A percentile compares a stretch with the other conserved stretches of the same genome.
Evolutionary conservation across 2,113 vertebrate genomes (phyloP).

Genomic region (Alouatta palliata): DNA sequence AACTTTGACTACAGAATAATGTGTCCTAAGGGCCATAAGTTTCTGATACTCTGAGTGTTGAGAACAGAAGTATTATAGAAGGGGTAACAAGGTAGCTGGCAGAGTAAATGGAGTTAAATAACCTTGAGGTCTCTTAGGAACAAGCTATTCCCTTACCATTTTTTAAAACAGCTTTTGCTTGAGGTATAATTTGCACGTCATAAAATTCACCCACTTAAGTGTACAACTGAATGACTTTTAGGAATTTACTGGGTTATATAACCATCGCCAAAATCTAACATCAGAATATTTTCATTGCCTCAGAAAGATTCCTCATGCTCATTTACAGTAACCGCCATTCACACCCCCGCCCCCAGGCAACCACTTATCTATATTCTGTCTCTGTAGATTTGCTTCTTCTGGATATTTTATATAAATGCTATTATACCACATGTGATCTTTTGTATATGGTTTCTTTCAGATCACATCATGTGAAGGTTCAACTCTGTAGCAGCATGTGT

Average conservation of each 20-base stretch:
- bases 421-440: not conserved
- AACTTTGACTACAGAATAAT: not conserved
- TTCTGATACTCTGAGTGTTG: not conserved
- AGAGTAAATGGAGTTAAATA: not conserved
- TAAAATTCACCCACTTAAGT: not conserved
- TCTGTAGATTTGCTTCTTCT: not conserved
- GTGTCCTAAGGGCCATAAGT: not conserved
- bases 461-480: not conserved
- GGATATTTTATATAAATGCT: not conserved
- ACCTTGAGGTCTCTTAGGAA: not conserved
- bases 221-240: not conserved
- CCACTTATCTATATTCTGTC: not conserved
- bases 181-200: not conserved
- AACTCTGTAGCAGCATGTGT: too few species aligned
- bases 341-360: fast-evolving
- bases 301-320: not conserved
- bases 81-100: not conserved
- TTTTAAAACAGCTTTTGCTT: not conserved
- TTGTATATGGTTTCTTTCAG: not conserved
- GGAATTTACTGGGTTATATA: not conserved
- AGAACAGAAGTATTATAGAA: not conserved
- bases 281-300: not conserved
- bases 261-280: not conserved
- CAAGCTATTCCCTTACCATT: not conserved
- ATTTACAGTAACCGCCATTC: not conserved